Base-by-base conservation (phyloP, 2,888 invertebrate genomes). In the Portevinia maculata region DNA sequence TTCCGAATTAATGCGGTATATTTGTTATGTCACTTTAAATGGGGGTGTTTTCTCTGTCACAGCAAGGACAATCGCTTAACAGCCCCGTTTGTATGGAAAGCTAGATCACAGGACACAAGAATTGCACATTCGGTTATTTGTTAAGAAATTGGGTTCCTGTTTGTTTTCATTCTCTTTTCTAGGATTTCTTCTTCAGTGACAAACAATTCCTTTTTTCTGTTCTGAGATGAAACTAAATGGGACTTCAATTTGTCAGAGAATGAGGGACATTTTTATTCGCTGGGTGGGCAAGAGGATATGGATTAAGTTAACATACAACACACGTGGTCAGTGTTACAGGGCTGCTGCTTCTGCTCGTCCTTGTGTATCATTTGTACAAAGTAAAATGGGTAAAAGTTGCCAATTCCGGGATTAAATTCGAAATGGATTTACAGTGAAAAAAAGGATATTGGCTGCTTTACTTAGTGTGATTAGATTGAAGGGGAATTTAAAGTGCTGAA, bases 11-110 rank as follows among this genome's bases (percentile, higher is more conserved):
- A 83, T 76, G 83, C 71, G 60, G 76, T 76, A 83, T 71, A 83
- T 83, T 78, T 83, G 71, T 83, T 83, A 83, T 60, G 71, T 83
- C 83, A 69, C 76, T 76, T 83, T 73, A 76, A 83, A 83, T 73
- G 71, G 76, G 75, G 81, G 70, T 78, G 71, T 71, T 76, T 75
- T 44, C 44, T 37, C 39, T 46, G 53, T 53, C 57, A 30, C 76
- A 71, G 69, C 48, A 81, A 81, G 69, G 75, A 81, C 74, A 79
- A 74, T 81, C 39, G 71, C 78, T 81, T 75, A 81, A 65, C 62
- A 50, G 76, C 73, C 50, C 53, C 65, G 55, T 71, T 81, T 64
- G 13, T 44, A 64, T 39, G 34, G 39, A 53, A 50, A 46, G 13
- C 62, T 67, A 39, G 11, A 41, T 48, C 48, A 60, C 19, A 62